A percentile compares a stretch with the other conserved stretches of the same genome.
Conservation (phyloP, 2,888 invertebrate species). For the Tinea pellionella region DNA sequence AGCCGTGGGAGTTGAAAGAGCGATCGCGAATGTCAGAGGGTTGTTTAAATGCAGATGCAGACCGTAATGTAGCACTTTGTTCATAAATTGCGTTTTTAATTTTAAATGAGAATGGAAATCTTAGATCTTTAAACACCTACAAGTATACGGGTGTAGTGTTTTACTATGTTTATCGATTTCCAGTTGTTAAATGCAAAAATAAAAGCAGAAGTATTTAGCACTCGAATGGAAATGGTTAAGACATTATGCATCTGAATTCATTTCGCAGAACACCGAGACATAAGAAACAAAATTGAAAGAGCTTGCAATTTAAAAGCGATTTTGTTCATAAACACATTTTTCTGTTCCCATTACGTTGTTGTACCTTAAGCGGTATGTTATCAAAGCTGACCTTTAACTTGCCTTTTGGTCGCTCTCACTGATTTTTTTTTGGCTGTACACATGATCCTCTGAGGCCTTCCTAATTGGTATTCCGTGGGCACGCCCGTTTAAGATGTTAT, state of each 20-base stretch:
- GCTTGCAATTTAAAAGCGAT: slow-evolving; percentile 4
- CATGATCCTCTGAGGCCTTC: slow-evolving; percentile 17
- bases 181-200: neutral
- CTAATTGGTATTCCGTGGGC: slow-evolving; percentile 45
- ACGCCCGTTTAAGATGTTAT: slow-evolving; percentile 30
- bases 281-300: neutral
- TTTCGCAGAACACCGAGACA: neutral
- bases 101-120: slow-evolving; percentile 1
- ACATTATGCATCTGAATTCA: too few relatives aligned
- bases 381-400: slow-evolving; percentile 11
- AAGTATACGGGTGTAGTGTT: neutral
- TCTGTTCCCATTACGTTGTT: slow-evolving; percentile 2
- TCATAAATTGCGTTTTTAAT: slow-evolving; percentile 7
- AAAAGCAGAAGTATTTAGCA: neutral
- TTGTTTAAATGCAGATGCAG: slow-evolving; percentile 12
- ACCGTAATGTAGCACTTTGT: slow-evolving; percentile 1
- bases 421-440: slow-evolving; percentile 16
- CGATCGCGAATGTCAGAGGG: slow-evolving; percentile 9
- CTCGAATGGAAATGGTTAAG: too few relatives aligned
- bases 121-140: slow-evolving; percentile 2
- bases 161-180: neutral
- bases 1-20: slow-evolving; percentile 16
- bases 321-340: slow-evolving; percentile 10
- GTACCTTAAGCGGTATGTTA: slow-evolving; percentile 2
- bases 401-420: slow-evolving; percentile 6